Conservation (phyloP, 2,113 vertebrate species). For the Corythoichthys intestinalis region DNA sequence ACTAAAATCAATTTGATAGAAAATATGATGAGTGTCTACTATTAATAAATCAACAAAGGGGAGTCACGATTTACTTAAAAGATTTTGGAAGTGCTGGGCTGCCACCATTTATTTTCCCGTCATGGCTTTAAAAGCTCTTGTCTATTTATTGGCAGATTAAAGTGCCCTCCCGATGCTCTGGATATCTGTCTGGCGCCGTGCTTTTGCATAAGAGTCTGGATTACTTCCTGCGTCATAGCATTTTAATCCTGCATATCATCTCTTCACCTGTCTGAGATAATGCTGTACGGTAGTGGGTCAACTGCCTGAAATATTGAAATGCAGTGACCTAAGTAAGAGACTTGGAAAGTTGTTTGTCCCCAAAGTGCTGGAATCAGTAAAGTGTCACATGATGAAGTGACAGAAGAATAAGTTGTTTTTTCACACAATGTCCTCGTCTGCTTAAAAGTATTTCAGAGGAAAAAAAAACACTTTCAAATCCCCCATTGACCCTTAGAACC, state of each 20-base stretch:
- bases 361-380: conserved; percentile 21
- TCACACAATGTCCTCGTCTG: conserved; percentile 10
- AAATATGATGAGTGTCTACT: not conserved
- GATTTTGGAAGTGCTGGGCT: conserved; percentile 6
- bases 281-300: conserved; percentile 26
- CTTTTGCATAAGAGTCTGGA: conserved; percentile 34
- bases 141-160: conserved; percentile 43
- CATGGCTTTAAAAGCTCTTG: conserved; percentile 33
- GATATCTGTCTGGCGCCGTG: conserved; percentile 30
- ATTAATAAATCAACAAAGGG: not conserved
- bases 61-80: conserved; percentile 15
- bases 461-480: conserved; percentile 18
- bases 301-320: conserved; percentile 41
- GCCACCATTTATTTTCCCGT: conserved; percentile 6
- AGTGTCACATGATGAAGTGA: conserved; percentile 14
- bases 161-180: conserved; percentile 33
- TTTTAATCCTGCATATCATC: conserved; percentile 37
- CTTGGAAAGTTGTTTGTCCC: conserved; percentile 1
- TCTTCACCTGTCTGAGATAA: conserved; percentile 24
- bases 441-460: conserved; percentile 9
- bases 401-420: not conserved
- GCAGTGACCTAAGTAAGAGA: conserved; percentile 3
- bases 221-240: conserved; percentile 36
- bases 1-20: not conserved
- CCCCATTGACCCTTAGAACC: conserved; percentile 26